These are phyloP conservation scores for Platycheirus albimanus DNA, from an alignment of 2,888 invertebrate genomes.

Conservation along the genomic window DNA sequence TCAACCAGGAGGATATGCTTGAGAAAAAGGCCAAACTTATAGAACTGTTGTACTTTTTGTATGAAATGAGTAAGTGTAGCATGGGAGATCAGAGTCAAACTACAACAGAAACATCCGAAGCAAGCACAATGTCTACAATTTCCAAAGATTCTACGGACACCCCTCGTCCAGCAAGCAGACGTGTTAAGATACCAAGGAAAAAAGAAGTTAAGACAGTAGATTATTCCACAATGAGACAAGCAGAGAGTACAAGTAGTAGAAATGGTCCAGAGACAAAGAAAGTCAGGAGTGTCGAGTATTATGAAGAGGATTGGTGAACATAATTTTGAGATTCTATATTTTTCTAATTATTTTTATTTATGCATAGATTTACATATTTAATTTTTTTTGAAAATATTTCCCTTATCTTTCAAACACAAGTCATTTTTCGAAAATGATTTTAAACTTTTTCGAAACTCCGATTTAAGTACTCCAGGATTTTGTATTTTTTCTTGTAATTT, in stretches of 20 bases:
- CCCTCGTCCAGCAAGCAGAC: background rate
- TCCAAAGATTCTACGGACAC: background rate
- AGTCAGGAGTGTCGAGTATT: background rate
- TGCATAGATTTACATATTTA: background rate
- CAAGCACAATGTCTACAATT: background rate
- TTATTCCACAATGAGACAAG: background rate
- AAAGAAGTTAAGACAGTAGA: conserved; percentile 34
- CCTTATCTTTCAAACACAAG: background rate
- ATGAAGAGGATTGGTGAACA: conserved; percentile 25
- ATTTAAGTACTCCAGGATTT: no score
- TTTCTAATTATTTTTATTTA: background rate
- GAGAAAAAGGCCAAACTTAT: conserved; percentile 76
- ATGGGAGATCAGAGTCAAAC: conserved; percentile 5
- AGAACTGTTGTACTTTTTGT: conserved; percentile 77
- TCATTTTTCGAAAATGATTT: background rate
- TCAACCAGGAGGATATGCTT: background rate
- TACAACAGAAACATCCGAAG: background rate
- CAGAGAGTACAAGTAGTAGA: background rate
- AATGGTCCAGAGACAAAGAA: background rate
- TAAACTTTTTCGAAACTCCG: no score
- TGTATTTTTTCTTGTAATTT: no score
- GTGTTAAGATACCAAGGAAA: conserved; percentile 44
- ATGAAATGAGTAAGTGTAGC: conserved; percentile 76
- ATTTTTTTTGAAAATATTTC: background rate
- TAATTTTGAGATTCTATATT: background rate